Base-by-base conservation (phyloP, 2,888 invertebrate species). In the Cryptus armator region DNA sequence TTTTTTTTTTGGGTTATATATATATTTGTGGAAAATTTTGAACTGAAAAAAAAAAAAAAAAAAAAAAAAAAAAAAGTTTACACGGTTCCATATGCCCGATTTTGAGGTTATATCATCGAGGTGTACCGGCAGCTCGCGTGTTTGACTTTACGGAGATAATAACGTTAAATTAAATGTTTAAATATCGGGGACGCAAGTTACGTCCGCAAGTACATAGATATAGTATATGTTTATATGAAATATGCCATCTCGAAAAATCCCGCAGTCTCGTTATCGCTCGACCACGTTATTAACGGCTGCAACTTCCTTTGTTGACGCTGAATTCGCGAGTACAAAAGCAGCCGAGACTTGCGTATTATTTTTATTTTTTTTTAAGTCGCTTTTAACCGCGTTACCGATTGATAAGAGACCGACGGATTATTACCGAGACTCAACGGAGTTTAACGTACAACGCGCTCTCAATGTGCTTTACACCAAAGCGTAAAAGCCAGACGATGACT, bases 261-360 rank as follows among this genome's bases (percentile, higher is more conserved):
- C 66, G 64, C 62, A 64, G 53, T 78, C 70, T 56, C 68, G 68
- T 85, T 85, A 82, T 82, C 85, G 77, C 43, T 2, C 68, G 43
- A 46, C 48, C 29, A n/a, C n/a, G 32, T 44, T 71, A 70, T 51
- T 75, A 75, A 70, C 59, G 46, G 14, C 56, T 12, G 56, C 19
- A 16, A 53, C 85, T 79, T 82, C 59, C 81, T 85, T 85, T 85
- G 79, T 85, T 82, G 79, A 79, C 74, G 51, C 43, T 44, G 77
- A 19, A 32, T 48, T 14, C 37, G 16, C 59, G 70, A 24, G 62
- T 56, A 19, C 32, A 3, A 46, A 16, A 51, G 44, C 59, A 53
- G 48, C 44, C 16, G 64, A 76, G 56, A n/a, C 48, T 62, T 64
- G 24, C 56, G 43, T 46, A 19, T 67, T 46, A 44, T 67, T 44